Conservation (phyloP, 2,113 vertebrate species). For the Aspiorhynchus laticeps region DNA sequence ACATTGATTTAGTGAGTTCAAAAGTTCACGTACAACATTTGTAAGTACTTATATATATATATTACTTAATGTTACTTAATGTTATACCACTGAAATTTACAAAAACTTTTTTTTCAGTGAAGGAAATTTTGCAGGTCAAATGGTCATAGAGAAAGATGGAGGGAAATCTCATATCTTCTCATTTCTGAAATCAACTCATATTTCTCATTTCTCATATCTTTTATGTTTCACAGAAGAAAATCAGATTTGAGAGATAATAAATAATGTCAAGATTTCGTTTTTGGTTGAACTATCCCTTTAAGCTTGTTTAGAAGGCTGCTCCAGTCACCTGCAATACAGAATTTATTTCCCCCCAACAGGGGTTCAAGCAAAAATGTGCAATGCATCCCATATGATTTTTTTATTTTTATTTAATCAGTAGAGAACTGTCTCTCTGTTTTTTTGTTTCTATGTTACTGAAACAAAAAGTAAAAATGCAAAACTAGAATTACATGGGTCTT, state of each 20-base stretch:
- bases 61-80: too few species aligned
- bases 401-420: constrained; percentile 8
- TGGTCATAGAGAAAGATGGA: too few species aligned
- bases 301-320: neutral
- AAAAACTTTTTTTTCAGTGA: neutral
- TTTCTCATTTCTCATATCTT: neutral
- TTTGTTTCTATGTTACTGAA: constrained; percentile 38
- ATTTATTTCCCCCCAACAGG: neutral
- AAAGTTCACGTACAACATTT: neutral
- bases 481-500: neutral
- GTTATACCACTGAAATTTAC: neutral
- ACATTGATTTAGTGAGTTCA: neutral
- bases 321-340: neutral
- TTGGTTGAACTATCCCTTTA: neutral
- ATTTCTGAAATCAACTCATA: too few species aligned
- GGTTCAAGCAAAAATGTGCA: neutral
- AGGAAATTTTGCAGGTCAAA: neutral
- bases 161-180: too few species aligned
- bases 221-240: neutral
- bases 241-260: too few species aligned
- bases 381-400: neutral
- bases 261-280: neutral
- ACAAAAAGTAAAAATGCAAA: constrained; percentile 1
- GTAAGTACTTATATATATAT: too few species aligned
- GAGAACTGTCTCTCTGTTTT: neutral